Evolutionary conservation across 2,113 vertebrate genomes (phyloP), one percentile per base, ranked within the genome.

Genomic region (Atlantisia rogersi): DNA sequence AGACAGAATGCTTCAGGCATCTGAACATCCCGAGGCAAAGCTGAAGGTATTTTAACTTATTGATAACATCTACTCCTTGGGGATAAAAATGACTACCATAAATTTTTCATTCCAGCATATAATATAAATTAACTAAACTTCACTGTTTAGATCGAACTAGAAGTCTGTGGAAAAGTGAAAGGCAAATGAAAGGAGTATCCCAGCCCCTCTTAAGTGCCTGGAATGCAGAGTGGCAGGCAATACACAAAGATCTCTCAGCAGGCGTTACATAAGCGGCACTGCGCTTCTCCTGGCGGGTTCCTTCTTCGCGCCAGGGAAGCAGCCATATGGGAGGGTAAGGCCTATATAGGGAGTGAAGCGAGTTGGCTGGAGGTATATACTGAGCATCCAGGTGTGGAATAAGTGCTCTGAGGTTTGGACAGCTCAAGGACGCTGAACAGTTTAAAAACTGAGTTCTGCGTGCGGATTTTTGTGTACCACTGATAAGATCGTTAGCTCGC

Each of bases 21-120:
- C 67, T 96, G 96, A 97, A 97, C 84, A 90, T 97, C 97, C 96
- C 4, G 83, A 97, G 97, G 97, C 97, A 97, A 97, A 95, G 87
- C 97, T 97, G 83, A 97, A 92, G 96, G 97, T 97, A 86, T 95
- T 97, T 97, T 98, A 95, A 97, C 92, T 97, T 97, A 97, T 95
- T 97, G 97, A 96, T 97, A 97, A 63, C 73, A 82, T 92, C 86
- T 91, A 24, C 67, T 94, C 95, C 94, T 86, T 78, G 28, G 82
- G 85, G 94, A 81, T 93, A 81, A 65, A 85, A 94, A 75, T 85
- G 42, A 50, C 83, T 93, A 31, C 69, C 19, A 63, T 91, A 37
- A 86, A 70, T 86, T 85, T 90, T 97, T 95, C 39, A 94, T 87
- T 95, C 92, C 52, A 52, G 48, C 65, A 20, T 86, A 71, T 94